Conservation (phyloP, 92 coral and sea anemone species). For the Bergia sp. region DNA sequence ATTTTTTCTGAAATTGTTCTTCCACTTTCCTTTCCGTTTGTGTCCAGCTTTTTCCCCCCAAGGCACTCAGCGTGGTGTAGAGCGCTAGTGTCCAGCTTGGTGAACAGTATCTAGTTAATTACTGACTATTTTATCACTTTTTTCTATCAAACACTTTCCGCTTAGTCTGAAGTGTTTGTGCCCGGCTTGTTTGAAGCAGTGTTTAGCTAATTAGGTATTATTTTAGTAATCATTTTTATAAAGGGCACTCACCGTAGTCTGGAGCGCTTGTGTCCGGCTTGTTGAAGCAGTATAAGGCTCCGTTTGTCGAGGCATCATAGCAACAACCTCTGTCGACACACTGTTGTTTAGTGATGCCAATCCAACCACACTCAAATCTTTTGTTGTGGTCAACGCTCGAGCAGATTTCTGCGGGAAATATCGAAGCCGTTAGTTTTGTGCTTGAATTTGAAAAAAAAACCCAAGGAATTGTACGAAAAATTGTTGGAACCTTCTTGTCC, state of each 20-base stretch:
- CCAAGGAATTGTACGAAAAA: too few relatives aligned
- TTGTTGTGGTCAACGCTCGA: background rate
- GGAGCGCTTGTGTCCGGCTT: slow-evolving; percentile 24
- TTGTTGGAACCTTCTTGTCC: background rate
- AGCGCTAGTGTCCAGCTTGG: too few relatives aligned
- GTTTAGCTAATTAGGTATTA: too few relatives aligned
- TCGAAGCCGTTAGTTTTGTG: background rate
- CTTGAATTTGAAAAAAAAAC: background rate
- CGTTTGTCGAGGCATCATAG: slow-evolving; percentile 29
- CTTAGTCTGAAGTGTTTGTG: too few relatives aligned
- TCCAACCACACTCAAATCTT: slow-evolving; percentile 33
- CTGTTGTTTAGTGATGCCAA: slow-evolving; percentile 4
- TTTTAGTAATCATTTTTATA: background rate
- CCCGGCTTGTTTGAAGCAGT: background rate
- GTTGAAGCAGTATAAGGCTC: slow-evolving; percentile 34
- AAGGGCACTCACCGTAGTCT: background rate
- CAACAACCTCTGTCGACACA: slow-evolving; percentile 18
- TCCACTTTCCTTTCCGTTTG: too few relatives aligned
- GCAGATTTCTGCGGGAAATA: background rate
- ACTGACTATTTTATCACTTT: too few relatives aligned
- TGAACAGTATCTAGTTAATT: too few relatives aligned
- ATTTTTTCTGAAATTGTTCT: too few relatives aligned
- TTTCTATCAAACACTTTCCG: too few relatives aligned
- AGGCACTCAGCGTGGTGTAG: too few relatives aligned
- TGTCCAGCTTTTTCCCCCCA: too few relatives aligned